phyloP scores from a whole-genome alignment of 2,113 vertebrate species.

The Anoplopoma fimbria region DNA sequence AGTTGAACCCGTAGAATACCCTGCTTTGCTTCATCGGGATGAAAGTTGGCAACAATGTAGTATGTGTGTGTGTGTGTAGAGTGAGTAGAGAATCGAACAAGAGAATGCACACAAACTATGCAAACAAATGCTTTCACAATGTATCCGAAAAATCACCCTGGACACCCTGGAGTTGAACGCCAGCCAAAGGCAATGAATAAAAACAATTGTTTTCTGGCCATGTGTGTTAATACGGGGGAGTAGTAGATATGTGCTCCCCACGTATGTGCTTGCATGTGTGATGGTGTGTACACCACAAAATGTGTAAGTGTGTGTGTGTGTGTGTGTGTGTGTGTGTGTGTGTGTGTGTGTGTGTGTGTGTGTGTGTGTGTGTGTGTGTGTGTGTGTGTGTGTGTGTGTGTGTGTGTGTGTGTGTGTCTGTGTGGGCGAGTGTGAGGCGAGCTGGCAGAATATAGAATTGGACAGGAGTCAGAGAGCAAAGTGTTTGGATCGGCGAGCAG shows the following conservation, averaged over 20 bases:
- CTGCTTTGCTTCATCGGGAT: conserved; percentile 6
- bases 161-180: conserved; percentile 25
- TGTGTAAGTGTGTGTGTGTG: conserved; percentile 17
- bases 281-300: conserved; percentile 6
- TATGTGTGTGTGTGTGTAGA: not conserved
- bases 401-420: conserved; percentile 35
- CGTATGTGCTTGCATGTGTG: conserved; percentile 34
- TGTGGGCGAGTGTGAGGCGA: conserved; percentile 53
- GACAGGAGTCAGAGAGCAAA: conserved; percentile 66
- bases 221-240: conserved; percentile 42
- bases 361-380: conserved; percentile 53
- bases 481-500: conserved; percentile 42
- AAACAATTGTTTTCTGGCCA: conserved; percentile 1
- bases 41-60: conserved; percentile 7
- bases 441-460: conserved; percentile 58
- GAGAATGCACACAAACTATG: not conserved
- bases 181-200: conserved; percentile 26
- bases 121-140: conserved; percentile 27
- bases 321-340: conserved; percentile 52
- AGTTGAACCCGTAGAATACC: conserved; percentile 2
- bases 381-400: conserved; percentile 48
- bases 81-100: not conserved
- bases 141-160: conserved; percentile 29
- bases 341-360: conserved; percentile 38
- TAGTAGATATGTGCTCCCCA: conserved; percentile 25